Base-by-base conservation (phyloP, 2,113 vertebrate genomes). In the Larimichthys polyactis region DNA sequence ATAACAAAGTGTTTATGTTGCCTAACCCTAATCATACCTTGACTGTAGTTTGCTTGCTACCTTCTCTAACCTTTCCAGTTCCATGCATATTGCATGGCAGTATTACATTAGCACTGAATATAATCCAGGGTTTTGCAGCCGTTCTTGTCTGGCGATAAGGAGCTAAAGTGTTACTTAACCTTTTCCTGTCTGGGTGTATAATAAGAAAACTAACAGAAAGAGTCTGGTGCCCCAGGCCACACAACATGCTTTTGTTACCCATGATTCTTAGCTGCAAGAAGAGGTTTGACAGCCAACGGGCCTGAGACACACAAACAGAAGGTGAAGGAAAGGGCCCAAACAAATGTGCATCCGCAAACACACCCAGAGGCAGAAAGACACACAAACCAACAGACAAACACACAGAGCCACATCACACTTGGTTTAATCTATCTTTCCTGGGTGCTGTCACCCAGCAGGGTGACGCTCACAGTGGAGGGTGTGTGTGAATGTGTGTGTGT, bases 201-300 rank as follows among this genome's bases (percentile, higher is more conserved):
- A 55, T 55, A 64, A 75, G 29, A 65, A 88, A 89, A 80, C 52
- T 27, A 75, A 75, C 82, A 80, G 70, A 82, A 55, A 78, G 73
- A 65, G 79, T 48, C 36, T 11, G 17, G 19, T 27, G 68, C 86
- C 80, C 22, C 4, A 5, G 74, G 84, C 80, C 71, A 59, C 79
- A 83, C 81, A 88, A 82, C 78, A 82, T 85, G 82, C 79, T 87
- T 86, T 84, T 86, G 66, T 78, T 83, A 79, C 84, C 81, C 58
- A 71, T 80, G 75, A 87, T 85, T 85, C 81, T 84, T 65, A 65
- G 78, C 86, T 75, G 67, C 64, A 77, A 88, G 84, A 85, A 82
- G 81, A 55, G 72, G 81, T 82, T 75, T 82, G 75, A 87, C 82
- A 85, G 81, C 66, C 76, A 68, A 58, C 10, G 12, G 87, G 12